Evolutionary conservation across 2,113 vertebrate genomes (phyloP).

Genomic region (Heptranchias perlo): DNA sequence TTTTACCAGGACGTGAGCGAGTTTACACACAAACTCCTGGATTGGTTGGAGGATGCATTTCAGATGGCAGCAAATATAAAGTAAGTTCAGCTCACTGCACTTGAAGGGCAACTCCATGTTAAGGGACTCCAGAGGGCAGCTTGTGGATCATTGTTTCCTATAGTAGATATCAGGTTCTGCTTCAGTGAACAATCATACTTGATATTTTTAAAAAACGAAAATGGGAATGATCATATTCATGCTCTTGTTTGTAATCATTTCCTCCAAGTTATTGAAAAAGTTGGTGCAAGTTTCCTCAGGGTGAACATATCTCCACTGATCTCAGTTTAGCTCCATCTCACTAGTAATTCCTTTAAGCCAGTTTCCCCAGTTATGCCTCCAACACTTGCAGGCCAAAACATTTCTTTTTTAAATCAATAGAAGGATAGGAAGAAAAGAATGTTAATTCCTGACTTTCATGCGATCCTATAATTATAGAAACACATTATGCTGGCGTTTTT

Average conservation of each 20-base stretch:
- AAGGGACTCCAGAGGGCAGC: not conserved
- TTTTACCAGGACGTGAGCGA: conserved; percentile 89
- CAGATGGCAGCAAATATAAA: conserved; percentile 78
- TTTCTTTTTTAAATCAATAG: no score
- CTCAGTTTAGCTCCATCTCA: not conserved
- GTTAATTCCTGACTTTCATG: no score
- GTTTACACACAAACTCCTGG: conserved; percentile 93
- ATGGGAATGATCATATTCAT: not conserved
- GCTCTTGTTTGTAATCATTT: not conserved
- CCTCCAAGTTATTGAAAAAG: not conserved
- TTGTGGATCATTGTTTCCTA: not conserved
- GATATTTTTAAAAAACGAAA: not conserved
- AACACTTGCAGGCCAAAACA: no score
- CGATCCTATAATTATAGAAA: no score
- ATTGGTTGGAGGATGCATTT: conserved; percentile 94
- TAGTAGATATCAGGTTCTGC: not conserved
- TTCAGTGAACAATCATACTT: not conserved
- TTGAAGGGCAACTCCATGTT: not conserved
- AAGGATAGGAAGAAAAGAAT: no score
- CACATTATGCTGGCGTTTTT: no score
- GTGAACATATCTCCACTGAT: not conserved
- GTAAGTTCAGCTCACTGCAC: conserved; percentile 58
- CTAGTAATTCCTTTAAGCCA: not conserved
- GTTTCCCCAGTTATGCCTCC: not conserved
- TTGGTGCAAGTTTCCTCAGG: not conserved